Evolutionary conservation across 2,888 invertebrate genomes (phyloP).

Genomic region (Hirtodrosophila cameraria): DNA sequence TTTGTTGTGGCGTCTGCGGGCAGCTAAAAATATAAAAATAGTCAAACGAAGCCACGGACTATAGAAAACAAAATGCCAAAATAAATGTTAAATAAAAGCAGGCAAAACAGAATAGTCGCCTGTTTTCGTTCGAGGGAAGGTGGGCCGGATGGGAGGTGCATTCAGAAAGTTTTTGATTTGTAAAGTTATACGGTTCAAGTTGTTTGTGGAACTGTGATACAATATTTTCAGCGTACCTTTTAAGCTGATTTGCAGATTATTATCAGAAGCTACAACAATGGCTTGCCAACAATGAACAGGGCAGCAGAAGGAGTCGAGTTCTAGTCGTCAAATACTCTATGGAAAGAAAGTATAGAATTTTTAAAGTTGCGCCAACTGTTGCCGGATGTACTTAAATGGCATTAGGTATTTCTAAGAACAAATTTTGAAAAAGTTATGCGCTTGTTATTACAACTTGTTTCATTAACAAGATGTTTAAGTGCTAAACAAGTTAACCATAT

Average conservation of each 20-base stretch:
- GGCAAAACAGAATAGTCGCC: slow-evolving; percentile 29
- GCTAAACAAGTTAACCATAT: too few relatives aligned
- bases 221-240: slow-evolving; percentile 60
- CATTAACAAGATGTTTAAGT: too few relatives aligned
- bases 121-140: slow-evolving; percentile 1
- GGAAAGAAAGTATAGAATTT: background rate
- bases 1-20: slow-evolving; percentile 73
- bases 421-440: too few relatives aligned
- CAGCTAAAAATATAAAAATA: slow-evolving; percentile 43
- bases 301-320: slow-evolving; percentile 1
- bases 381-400: too few relatives aligned
- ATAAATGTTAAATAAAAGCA: slow-evolving; percentile 58
- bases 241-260: slow-evolving; percentile 76
- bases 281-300: slow-evolving; percentile 6
- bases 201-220: slow-evolving; percentile 45
- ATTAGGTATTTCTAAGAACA: too few relatives aligned
- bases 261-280: slow-evolving; percentile 45
- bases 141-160: slow-evolving; percentile 5
- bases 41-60: slow-evolving; percentile 45
- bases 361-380: slow-evolving; percentile 15
- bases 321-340: slow-evolving; percentile 36
- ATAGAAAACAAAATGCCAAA: slow-evolving; percentile 55
- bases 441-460: too few relatives aligned
- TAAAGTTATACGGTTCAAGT: slow-evolving; percentile 61
- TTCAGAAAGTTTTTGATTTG: slow-evolving; percentile 65